Evolutionary conservation across 1,140 invertebrate species (phyloP).

Genomic region (Euura saliciscinereae): DNA sequence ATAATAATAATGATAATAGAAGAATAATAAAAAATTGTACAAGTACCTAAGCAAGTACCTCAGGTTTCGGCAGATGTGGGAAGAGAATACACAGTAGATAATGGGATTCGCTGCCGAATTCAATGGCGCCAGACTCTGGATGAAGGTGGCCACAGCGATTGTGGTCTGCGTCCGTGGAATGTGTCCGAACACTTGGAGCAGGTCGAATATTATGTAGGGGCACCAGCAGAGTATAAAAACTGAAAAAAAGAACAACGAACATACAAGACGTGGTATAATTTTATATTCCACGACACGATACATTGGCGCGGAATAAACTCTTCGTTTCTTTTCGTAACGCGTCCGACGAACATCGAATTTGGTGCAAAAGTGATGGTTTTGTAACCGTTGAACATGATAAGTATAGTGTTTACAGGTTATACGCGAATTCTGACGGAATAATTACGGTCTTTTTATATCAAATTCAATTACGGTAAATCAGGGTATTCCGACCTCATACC

Average conservation of each 20-base stretch:
- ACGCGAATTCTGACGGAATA: too few relatives aligned
- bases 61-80: conserved; percentile 62
- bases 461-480: too few relatives aligned
- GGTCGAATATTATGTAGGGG: conserved; percentile 67
- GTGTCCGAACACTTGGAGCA: conserved; percentile 63
- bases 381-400: too few relatives aligned
- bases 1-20: too few relatives aligned
- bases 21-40: background rate
- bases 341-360: too few relatives aligned
- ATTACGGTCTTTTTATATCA: too few relatives aligned
- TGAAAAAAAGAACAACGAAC: conserved; percentile 42
- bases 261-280: background rate
- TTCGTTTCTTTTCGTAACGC: too few relatives aligned
- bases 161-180: conserved; percentile 55
- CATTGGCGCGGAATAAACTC: too few relatives aligned
- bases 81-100: conserved; percentile 69
- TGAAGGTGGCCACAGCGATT: conserved; percentile 62
- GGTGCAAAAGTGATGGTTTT: too few relatives aligned
- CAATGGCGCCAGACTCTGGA: conserved; percentile 66
- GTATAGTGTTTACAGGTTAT: too few relatives aligned
- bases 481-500: too few relatives aligned
- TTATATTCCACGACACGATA: too few relatives aligned
- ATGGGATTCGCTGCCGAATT: conserved; percentile 69
- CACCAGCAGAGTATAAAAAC: conserved; percentile 71
- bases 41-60: conserved; percentile 47